Evolutionary conservation across 2,797 vertebrate species (phyloP), one percentile per base, ranked within the genome.

Genomic region (Pangasius djambal): DNA sequence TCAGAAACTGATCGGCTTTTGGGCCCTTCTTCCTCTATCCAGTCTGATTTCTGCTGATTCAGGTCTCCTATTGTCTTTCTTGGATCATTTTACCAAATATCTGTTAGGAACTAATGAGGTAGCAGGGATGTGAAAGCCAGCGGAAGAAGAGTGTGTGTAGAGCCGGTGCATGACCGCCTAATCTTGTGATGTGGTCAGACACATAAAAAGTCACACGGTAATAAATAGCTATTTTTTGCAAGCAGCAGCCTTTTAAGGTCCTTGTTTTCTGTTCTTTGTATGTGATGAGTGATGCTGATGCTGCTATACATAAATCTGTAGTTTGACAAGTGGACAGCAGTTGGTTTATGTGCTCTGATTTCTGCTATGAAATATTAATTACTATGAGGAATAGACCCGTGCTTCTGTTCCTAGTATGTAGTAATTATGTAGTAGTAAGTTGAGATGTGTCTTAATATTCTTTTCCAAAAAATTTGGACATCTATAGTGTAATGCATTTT

Each of bases 1-100:
- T 81, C 86, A 87, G 87, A 69, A 88, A 77, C 86, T 89, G 91
- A 93, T 91, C 91, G 65, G 85, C 90, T 93, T 92, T 83, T 83
- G 84, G 86, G 52, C 34, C 63, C 77, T 87, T 83, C 63, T 88
- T 90, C 65, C 83, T 89, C 85, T 81, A 44, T 86, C 86, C 88
- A 79, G 75, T 65, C 89, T 50, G 86, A 74, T 85, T 87, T 82
- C 84, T 89, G 86, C 91, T 89, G 82, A 89, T 89, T 92, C 89
- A 91, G 86, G 61, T 83, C 61, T 87, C 74, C 78, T 86, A 72
- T 81, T 85, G 67, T 79, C 81, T 89, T 89, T 63, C 78, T 78
- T 85, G 67, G 88, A 90, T 89, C 69, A 16, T 90, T 90, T 89
- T 90, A 87, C 88, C 52, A 79, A 65, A 90, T 89, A 88, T 91